Evolutionary conservation across 2,113 vertebrate genomes (phyloP).

Genomic region (Pangasianodon gigas): DNA sequence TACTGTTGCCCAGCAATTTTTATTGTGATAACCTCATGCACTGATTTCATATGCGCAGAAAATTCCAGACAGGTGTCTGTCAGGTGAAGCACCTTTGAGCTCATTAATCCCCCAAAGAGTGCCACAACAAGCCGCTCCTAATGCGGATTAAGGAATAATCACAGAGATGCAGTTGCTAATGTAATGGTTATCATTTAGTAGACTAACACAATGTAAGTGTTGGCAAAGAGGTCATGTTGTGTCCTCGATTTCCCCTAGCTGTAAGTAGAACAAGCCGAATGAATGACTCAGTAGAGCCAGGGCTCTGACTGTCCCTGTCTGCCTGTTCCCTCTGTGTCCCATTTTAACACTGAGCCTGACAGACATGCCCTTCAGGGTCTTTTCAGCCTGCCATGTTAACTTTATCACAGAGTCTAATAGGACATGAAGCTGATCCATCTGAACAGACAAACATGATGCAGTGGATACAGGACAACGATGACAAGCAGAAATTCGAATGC

Average conservation of each 20-base stretch:
- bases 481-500: background rate
- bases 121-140: slow-evolving; percentile 30
- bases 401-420: slow-evolving; percentile 28
- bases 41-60: background rate
- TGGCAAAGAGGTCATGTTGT: slow-evolving; percentile 22
- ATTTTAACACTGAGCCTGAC: slow-evolving; percentile 35
- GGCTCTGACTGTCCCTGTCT: slow-evolving; percentile 42
- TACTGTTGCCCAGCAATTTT: background rate
- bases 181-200: slow-evolving; percentile 36
- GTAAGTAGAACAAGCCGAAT: slow-evolving; percentile 17
- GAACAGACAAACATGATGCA: slow-evolving; percentile 22
- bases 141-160: slow-evolving; percentile 51
- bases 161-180: slow-evolving; percentile 36
- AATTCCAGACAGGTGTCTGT: slow-evolving; percentile 18
- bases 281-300: slow-evolving; percentile 41
- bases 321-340: slow-evolving; percentile 28
- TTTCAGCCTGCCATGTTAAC: slow-evolving; percentile 21
- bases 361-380: slow-evolving; percentile 37
- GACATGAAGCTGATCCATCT: slow-evolving; percentile 8
- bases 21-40: background rate
- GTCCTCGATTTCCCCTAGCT: slow-evolving; percentile 34
- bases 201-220: slow-evolving; percentile 7
- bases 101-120: slow-evolving; percentile 44
- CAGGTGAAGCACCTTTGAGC: slow-evolving; percentile 26
- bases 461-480: background rate